Conservation (phyloP, 1,140 invertebrate species). For the Psilanteris sp. region DNA sequence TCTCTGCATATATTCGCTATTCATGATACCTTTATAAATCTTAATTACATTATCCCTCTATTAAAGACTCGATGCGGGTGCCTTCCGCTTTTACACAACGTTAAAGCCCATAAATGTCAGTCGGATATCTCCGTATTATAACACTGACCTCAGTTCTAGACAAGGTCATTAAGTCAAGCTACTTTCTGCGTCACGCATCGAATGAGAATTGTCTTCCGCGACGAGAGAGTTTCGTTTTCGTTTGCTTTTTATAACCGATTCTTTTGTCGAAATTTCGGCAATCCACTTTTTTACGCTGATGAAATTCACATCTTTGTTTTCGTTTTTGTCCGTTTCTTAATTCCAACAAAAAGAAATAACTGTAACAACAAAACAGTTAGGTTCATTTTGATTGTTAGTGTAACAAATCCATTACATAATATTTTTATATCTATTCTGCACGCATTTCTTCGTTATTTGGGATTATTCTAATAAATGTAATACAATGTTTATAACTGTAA, state of each 20-base stretch:
- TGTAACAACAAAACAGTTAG: slow-evolving; percentile 29
- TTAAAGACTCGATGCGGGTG: slow-evolving; percentile 13
- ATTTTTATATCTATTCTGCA: too few species aligned
- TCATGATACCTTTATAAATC: slow-evolving; percentile 31
- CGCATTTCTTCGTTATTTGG: neutral
- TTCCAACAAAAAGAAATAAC: slow-evolving; percentile 3
- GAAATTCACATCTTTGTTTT: slow-evolving; percentile 19
- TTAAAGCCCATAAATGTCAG: slow-evolving; percentile 34
- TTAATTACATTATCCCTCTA: slow-evolving; percentile 43
- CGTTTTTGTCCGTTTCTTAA: slow-evolving; percentile 13
- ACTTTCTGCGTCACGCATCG: slow-evolving; percentile 55
- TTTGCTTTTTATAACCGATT: slow-evolving; percentile 32
- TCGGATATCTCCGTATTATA: slow-evolving; percentile 37
- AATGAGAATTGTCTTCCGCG: slow-evolving; percentile 47
- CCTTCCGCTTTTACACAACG: slow-evolving; percentile 37
- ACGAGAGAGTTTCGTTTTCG: slow-evolving; percentile 56
- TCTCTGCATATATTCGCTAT: slow-evolving; percentile 24
- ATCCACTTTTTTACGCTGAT: slow-evolving; percentile 24
- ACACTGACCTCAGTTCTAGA: slow-evolving; percentile 35
- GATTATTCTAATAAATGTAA: too few species aligned
- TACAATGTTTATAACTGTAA: too few species aligned
- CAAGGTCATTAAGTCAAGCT: slow-evolving; percentile 50
- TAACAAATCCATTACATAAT: slow-evolving; percentile 4
- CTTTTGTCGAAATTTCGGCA: slow-evolving; percentile 34
- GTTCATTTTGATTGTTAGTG: slow-evolving; percentile 21